Conservation (phyloP, 1,140 invertebrate genomes). For the Ganaspis sp. region DNA sequence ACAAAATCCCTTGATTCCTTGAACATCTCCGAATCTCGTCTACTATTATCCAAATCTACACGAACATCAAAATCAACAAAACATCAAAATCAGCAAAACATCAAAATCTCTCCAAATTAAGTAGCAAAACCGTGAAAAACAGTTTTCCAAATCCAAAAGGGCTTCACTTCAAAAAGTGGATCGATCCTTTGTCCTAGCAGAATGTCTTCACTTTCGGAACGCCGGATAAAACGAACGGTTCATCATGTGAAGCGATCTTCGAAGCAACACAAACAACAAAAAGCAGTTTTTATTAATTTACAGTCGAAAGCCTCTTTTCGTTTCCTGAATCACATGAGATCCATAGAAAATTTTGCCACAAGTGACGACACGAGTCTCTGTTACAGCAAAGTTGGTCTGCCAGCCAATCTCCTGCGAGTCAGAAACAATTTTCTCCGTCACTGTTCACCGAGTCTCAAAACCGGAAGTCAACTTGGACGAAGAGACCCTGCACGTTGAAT, state of each 20-base stretch:
- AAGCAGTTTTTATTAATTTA: constrained; percentile 22
- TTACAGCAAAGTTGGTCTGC: constrained; percentile 56
- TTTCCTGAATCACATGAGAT: not conserved
- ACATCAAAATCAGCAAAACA: not conserved
- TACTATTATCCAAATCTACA: too few species aligned
- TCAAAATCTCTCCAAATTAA: not conserved
- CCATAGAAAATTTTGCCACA: constrained; percentile 14
- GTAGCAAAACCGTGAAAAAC: too few species aligned
- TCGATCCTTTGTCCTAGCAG: not conserved
- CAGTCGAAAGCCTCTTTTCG: constrained; percentile 19
- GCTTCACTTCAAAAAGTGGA: not conserved
- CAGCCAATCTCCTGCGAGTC: constrained; percentile 56
- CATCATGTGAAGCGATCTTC: not conserved
- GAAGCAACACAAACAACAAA: not conserved
- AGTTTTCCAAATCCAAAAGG: not conserved
- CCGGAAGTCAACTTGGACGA: constrained; percentile 9
- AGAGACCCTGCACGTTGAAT: constrained; percentile 15
- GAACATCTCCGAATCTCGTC: not conserved
- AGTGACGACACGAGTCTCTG: constrained; percentile 53
- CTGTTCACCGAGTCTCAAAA: constrained; percentile 41
- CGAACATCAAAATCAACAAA: not conserved
- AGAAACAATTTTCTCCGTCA: constrained; percentile 46
- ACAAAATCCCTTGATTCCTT: not conserved
- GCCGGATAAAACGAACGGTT: not conserved
- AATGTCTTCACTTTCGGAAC: constrained; percentile 27